Evolutionary conservation across 2,888 invertebrate genomes (phyloP).

Genomic region (Laothoe populi): DNA sequence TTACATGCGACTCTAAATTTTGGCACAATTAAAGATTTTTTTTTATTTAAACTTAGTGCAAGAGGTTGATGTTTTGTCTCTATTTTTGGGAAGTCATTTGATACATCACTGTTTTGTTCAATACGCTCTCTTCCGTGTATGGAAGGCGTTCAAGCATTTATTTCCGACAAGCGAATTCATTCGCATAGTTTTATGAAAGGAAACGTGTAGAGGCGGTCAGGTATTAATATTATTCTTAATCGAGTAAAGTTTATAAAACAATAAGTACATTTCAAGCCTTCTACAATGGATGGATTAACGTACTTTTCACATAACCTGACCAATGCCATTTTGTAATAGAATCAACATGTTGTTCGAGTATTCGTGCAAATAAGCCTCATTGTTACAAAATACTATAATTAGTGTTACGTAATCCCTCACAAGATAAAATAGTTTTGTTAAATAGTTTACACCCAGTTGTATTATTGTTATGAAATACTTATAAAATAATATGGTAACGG

Average conservation of each 20-base stretch:
- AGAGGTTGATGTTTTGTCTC: background rate
- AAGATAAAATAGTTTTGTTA: constrained; percentile 13
- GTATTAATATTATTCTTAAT: background rate
- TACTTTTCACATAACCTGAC: constrained; percentile 12
- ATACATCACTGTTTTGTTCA: constrained; percentile 23
- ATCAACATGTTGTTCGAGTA: background rate
- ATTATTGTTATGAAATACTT: background rate
- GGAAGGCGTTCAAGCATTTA: constrained; percentile 27
- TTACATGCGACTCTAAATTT: background rate
- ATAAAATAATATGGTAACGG: constrained; percentile 9
- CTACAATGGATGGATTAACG: background rate
- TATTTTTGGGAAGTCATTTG: constrained; percentile 12
- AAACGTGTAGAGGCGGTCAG: background rate
- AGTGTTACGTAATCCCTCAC: constrained; percentile 12
- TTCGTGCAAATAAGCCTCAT: constrained; percentile 4
- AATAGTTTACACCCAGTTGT: constrained; percentile 13
- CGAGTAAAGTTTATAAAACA: background rate
- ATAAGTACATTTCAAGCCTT: background rate
- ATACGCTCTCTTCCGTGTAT: constrained; percentile 21
- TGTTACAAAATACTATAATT: background rate
- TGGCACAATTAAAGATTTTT: background rate
- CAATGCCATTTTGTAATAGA: constrained; percentile 13
- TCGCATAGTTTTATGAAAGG: constrained; percentile 3
- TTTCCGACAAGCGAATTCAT: constrained; percentile 14
- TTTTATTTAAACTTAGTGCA: background rate